phyloP scores from a whole-genome alignment of 2,113 vertebrate genomes.

The Lepidothrix coronata region DNA sequence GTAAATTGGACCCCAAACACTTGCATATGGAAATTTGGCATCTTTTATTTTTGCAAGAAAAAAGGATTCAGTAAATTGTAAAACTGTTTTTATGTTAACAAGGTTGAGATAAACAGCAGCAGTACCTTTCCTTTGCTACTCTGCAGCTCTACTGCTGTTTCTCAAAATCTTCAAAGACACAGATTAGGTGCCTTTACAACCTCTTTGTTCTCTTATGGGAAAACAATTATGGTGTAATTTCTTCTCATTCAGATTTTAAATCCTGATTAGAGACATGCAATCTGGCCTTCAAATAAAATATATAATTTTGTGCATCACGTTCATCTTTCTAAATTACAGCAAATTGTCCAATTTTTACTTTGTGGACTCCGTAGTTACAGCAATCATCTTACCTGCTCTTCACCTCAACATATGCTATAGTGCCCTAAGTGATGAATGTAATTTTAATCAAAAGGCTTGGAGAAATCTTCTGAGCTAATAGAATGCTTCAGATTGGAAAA shows the following conservation, averaged over 20 bases:
- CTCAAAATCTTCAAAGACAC: constrained; percentile 44
- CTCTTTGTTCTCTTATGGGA: constrained; percentile 61
- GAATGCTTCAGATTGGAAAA: background rate
- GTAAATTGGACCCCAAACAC: background rate
- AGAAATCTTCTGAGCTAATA: constrained; percentile 23
- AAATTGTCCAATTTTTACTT: constrained; percentile 74
- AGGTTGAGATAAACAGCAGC: background rate
- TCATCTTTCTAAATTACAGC: constrained; percentile 69
- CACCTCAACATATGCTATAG: background rate
- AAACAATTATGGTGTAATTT: constrained; percentile 71
- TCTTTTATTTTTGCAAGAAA: background rate
- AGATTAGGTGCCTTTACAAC: constrained; percentile 44
- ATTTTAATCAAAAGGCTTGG: constrained; percentile 46
- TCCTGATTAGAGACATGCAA: constrained; percentile 66
- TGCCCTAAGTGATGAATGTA: constrained; percentile 25
- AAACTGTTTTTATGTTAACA: background rate
- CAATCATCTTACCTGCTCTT: constrained; percentile 57
- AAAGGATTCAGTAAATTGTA: background rate
- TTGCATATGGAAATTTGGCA: background rate
- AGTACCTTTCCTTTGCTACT: background rate
- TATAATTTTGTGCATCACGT: constrained; percentile 57
- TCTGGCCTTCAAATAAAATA: constrained; percentile 70
- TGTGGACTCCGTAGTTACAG: constrained; percentile 46
- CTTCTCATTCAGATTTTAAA: constrained; percentile 68
- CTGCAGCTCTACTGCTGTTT: background rate